These are phyloP conservation scores for Lepilemur ruficaudatus DNA, from an alignment of 2,797 vertebrate genomes.

Conservation along the genomic window DNA sequence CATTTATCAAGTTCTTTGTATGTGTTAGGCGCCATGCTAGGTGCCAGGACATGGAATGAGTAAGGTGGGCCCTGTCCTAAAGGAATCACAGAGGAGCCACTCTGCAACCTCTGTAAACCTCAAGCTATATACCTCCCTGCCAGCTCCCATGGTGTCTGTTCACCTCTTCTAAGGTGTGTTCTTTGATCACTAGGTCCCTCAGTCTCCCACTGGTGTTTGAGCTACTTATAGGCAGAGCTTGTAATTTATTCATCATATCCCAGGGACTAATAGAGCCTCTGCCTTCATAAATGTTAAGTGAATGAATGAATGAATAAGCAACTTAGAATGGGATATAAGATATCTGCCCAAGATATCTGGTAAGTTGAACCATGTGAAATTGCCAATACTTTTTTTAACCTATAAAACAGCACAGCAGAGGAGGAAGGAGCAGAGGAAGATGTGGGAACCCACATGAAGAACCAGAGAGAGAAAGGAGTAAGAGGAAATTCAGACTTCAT, in stretches of 20 bases:
- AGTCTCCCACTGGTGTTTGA: not conserved
- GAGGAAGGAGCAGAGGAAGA: not conserved
- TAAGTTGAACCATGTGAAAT: not conserved
- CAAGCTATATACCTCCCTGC: not conserved
- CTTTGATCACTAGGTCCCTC: not conserved
- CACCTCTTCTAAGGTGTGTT: not conserved
- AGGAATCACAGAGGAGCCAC: not conserved
- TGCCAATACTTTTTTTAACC: not conserved
- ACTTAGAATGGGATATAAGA: conserved; percentile 24
- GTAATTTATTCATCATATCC: not conserved
- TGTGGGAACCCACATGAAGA: accelerated
- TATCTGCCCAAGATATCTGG: not conserved
- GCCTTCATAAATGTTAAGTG: not conserved
- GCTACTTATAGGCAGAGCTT: not conserved
- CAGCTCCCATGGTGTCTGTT: not conserved
- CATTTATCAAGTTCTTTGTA: not conserved
- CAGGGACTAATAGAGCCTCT: not conserved
- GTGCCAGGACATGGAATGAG: not conserved
- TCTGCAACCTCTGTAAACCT: not conserved
- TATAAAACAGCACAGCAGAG: not conserved
- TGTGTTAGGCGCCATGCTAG: not conserved
- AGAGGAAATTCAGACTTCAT: accelerated
- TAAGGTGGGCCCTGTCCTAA: not conserved
- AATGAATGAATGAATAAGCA: not conserved
- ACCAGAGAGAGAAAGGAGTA: not conserved